Base-by-base conservation (phyloP, 2,888 invertebrate species). In the Pammene fasciana region DNA sequence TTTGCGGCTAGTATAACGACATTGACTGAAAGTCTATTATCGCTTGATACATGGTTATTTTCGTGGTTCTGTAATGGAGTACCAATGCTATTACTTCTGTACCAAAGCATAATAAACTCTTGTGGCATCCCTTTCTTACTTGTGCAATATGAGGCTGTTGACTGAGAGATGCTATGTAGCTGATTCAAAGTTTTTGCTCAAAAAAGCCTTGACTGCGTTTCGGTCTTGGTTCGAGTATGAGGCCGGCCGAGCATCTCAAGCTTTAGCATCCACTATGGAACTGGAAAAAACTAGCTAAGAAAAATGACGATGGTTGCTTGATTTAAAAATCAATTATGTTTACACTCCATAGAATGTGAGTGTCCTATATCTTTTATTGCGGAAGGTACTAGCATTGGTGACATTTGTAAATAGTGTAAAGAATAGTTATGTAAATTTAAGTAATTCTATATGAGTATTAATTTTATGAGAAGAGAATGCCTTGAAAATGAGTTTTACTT, bases 401-500 rank as follows among this genome's bases (percentile, higher is more conserved):
- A 46, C 46, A 68, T 57, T 73, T 75, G 74, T 75, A 75, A 76
- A 79, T 77, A 78, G 66, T 75, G 75, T 78, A 78, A 74, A 76
- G 75, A 76, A 72, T 68, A 67, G 74, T 72, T 79, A 75, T 82
- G 76, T 81, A 82, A 75, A 78, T 76, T 75, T 81, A 76, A 75
- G 74, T 72, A 79, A 79, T 79, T 74, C 36, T 62, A 62, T 62
- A 76, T 78, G 76, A 75, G 79, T 67, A 72, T 72, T 74, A 73
- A 65, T 43, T 70, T 72, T 72, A 81, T 82, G 84, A 83, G 79
- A 78, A 81, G 77, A 81, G 77, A 83, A 83, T 82, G 83, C 80
- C 79, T 83, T 85, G 80, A 84, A 85, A 82, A 85, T 86, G 82
- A 77, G 76, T 79, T 79, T 80, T 84, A 81, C 82, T 82, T 85